These are phyloP conservation scores for Erinaceus europaeus DNA, from an alignment of 2,113 vertebrate species.

Conservation along the genomic window DNA sequence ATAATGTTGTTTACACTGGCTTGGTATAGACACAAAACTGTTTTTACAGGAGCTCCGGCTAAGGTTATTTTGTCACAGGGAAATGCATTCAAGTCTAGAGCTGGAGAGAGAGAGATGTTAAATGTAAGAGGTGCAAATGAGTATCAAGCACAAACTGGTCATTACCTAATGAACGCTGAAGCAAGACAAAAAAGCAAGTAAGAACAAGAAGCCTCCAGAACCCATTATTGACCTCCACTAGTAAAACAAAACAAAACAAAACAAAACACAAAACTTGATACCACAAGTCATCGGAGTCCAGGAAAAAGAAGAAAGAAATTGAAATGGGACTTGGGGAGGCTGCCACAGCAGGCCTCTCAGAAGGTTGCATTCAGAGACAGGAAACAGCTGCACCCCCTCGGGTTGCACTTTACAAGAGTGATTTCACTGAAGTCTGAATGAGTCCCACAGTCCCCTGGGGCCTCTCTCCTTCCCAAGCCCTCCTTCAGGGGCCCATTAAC, in stretches of 20 bases:
- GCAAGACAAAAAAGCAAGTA: not conserved
- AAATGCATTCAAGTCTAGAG: slow-evolving; percentile 40
- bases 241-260: no score
- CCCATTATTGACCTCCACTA: not conserved
- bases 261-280: no score
- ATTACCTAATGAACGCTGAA: slow-evolving; percentile 46
- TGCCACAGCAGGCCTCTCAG: not conserved
- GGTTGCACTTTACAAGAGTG: not conserved
- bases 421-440: not conserved
- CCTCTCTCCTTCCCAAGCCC: not conserved
- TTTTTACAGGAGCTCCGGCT: slow-evolving; percentile 22
- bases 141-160: not conserved
- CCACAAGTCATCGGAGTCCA: accelerated
- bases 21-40: slow-evolving; percentile 21
- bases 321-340: not conserved
- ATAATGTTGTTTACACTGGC: slow-evolving; percentile 46
- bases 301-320: not conserved
- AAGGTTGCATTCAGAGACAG: not conserved
- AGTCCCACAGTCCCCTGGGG: not conserved
- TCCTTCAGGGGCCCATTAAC: not conserved
- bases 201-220: not conserved
- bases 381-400: not conserved
- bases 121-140: slow-evolving; percentile 34
- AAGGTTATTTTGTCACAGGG: slow-evolving; percentile 38
- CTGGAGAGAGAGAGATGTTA: slow-evolving; percentile 17